Conservation (phyloP, 2,797 vertebrate species). For the Chaunax sp. region DNA sequence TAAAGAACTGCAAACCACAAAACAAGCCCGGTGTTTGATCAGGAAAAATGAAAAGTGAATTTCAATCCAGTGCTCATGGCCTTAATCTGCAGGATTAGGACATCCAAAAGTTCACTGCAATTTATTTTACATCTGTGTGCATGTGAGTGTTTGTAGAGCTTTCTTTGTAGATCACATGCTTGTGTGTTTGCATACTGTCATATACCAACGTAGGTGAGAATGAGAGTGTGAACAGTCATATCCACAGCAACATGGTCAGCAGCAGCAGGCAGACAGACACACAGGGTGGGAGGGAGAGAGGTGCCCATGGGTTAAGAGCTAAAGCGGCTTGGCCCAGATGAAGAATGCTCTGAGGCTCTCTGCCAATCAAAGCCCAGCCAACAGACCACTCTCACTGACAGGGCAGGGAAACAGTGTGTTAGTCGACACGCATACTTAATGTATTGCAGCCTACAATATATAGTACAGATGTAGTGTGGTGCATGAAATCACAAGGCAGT, state of each 20-base stretch:
- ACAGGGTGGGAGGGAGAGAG: conserved; percentile 36
- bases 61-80: conserved; percentile 69
- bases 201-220: conserved; percentile 35
- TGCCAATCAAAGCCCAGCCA: conserved; percentile 78
- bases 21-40: conserved; percentile 41
- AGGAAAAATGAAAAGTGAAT: conserved; percentile 65
- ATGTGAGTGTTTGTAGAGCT: background rate
- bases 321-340: conserved; percentile 86
- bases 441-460: background rate
- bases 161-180: conserved; percentile 13
- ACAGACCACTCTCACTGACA: conserved; percentile 66
- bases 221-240: conserved; percentile 47
- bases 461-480: background rate
- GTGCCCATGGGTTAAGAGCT: conserved; percentile 76
- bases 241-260: conserved; percentile 41
- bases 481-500: conserved; percentile 5
- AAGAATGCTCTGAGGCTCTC: conserved; percentile 77
- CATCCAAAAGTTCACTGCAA: conserved; percentile 52
- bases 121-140: conserved; percentile 21
- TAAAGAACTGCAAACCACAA: conserved; percentile 22
- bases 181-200: conserved; percentile 13
- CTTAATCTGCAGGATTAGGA: conserved; percentile 84
- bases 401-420: conserved; percentile 38
- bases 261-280: conserved; percentile 1
- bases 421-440: conserved; percentile 40